These are phyloP conservation scores for Silurus asotus DNA, from an alignment of 2,113 vertebrate species.

Conservation along the genomic window DNA sequence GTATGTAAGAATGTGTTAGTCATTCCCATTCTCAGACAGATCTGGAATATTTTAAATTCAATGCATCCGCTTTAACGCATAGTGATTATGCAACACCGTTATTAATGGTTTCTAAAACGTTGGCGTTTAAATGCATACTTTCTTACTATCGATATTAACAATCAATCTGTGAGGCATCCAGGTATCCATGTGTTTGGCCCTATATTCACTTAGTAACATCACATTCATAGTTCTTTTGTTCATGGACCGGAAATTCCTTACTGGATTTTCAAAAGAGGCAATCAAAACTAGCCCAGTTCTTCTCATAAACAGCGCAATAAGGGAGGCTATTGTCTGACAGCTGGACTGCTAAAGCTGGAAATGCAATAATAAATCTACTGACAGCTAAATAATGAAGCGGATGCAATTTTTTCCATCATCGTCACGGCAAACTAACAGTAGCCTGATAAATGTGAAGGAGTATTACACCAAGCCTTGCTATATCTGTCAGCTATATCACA, in stretches of 20 bases:
- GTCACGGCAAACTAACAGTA: conserved; percentile 30
- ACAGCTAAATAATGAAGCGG: conserved; percentile 37
- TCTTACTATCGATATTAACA: neutral
- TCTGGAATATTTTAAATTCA: neutral
- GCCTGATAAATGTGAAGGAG: conserved; percentile 26
- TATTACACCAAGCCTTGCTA: neutral
- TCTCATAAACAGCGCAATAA: conserved; percentile 6
- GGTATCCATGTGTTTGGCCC: neutral
- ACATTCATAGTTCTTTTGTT: conserved; percentile 15
- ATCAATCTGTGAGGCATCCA: neutral
- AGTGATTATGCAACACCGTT: neutral
- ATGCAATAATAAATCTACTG: conserved; percentile 41
- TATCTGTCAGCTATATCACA: neutral
- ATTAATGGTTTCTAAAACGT: neutral
- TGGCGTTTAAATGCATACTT: neutral
- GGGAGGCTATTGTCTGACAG: conserved; percentile 18
- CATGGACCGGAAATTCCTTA: conserved; percentile 17
- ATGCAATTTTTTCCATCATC: conserved; percentile 32
- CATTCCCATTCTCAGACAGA: conserved; percentile 2
- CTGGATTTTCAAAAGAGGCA: conserved; percentile 21
- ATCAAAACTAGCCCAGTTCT: conserved; percentile 8
- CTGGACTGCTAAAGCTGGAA: conserved; percentile 18
- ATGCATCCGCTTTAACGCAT: neutral
- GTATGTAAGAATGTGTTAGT: neutral
- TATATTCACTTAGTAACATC: neutral